phyloP scores from a whole-genome alignment of 2,888 invertebrate species.

The Drosophila parthenogenetica region DNA sequence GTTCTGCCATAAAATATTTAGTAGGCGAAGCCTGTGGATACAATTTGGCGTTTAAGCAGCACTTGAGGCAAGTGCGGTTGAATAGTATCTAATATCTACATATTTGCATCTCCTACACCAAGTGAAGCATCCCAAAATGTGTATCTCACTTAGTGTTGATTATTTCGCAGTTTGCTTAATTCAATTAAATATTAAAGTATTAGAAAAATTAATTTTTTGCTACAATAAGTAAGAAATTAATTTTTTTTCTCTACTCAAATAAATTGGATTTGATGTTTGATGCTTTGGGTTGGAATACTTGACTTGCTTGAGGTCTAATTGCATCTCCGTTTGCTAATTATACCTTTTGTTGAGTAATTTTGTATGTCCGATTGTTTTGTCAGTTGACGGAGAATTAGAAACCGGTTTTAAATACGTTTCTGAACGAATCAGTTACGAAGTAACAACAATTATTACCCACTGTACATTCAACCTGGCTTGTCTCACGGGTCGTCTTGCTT shows the following conservation, averaged over 20 bases:
- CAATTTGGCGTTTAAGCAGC: conserved; percentile 1
- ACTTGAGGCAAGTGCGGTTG: conserved; percentile 13
- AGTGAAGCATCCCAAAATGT: not conserved
- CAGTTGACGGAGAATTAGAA: conserved; percentile 20
- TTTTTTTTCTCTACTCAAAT: not conserved
- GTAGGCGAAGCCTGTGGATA: conserved; percentile 29
- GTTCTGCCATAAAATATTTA: conserved; percentile 60
- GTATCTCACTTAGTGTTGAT: conserved; percentile 5
- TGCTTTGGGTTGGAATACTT: conserved; percentile 7
- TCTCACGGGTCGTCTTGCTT: conserved; percentile 12
- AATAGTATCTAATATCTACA: conserved; percentile 19
- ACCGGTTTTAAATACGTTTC: conserved; percentile 70
- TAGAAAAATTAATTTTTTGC: not conserved
- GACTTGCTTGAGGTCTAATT: conserved; percentile 48
- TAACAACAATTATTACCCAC: conserved; percentile 19
- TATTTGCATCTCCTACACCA: not conserved
- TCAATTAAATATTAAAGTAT: conserved; percentile 1
- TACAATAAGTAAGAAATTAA: not conserved
- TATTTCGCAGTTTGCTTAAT: conserved; percentile 1
- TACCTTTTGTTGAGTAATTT: conserved; percentile 37
- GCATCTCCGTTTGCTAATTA: conserved; percentile 55
- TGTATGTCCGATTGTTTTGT: conserved; percentile 39
- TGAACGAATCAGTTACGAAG: conserved; percentile 32
- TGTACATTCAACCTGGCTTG: conserved; percentile 17
- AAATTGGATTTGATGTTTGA: conserved; percentile 1